These are phyloP conservation scores for Apis mellifera DNA, from an alignment of 1,140 invertebrate genomes.

Conservation along the genomic window DNA sequence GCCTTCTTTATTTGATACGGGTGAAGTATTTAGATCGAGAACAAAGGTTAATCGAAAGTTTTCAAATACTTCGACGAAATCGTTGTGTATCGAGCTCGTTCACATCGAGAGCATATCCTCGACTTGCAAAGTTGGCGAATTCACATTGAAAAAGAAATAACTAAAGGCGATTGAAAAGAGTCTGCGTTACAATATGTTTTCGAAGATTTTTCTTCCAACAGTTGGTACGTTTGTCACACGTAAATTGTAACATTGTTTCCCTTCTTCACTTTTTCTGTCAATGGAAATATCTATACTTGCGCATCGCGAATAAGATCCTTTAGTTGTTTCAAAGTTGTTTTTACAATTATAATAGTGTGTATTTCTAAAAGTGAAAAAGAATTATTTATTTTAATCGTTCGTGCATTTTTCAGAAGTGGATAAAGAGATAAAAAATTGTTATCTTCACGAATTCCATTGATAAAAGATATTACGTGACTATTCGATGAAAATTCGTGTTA, in stretches of 20 bases:
- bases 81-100: background rate
- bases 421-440: too few relatives aligned
- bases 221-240: background rate
- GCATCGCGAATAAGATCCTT: background rate
- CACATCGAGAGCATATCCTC: background rate
- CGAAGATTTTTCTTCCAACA: background rate
- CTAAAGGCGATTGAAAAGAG: background rate
- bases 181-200: background rate
- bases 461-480: background rate
- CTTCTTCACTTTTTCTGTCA: slow-evolving; percentile 3
- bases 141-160: background rate
- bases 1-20: too few relatives aligned
- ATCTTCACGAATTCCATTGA: too few relatives aligned
- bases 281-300: slow-evolving; percentile 17
- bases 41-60: slow-evolving; percentile 1
- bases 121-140: background rate
- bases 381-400: background rate
- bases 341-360: too few relatives aligned
- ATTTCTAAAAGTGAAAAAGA: background rate
- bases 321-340: too few relatives aligned
- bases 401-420: too few relatives aligned
- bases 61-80: background rate
- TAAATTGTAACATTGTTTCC: slow-evolving; percentile 17
- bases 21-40: background rate
- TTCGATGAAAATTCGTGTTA: slow-evolving; percentile 16